phyloP scores from a whole-genome alignment of 2,797 vertebrate species.

The Sebastes cheni region DNA sequence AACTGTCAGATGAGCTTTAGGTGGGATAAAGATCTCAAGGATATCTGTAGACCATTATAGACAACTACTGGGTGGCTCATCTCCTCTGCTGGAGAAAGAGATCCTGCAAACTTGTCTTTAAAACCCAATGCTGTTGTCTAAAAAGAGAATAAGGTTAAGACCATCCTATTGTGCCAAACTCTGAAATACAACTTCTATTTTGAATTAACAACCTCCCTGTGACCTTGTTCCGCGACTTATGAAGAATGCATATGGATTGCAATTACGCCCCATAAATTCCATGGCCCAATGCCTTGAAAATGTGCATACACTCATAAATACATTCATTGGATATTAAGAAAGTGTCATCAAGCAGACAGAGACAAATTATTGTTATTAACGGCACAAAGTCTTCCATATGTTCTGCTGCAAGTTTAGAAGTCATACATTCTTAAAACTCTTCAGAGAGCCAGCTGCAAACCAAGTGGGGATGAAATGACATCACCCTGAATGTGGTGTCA shows the following conservation, averaged over 20 bases:
- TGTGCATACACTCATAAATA: slow-evolving; percentile 37
- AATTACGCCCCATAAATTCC: slow-evolving; percentile 17
- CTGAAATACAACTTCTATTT: slow-evolving; percentile 3
- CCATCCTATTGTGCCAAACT: neutral
- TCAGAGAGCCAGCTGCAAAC: neutral
- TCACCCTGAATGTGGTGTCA: neutral
- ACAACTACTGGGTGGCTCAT: neutral
- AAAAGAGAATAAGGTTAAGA: neutral
- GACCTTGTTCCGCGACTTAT: slow-evolving; percentile 36
- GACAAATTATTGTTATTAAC: slow-evolving; percentile 54
- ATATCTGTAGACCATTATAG: neutral
- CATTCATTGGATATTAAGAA: slow-evolving; percentile 44
- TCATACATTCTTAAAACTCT: neutral
- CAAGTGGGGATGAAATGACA: neutral
- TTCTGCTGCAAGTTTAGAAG: slow-evolving; percentile 10
- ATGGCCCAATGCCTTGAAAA: slow-evolving; percentile 25
- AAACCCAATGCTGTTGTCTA: neutral
- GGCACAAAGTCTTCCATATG: slow-evolving; percentile 21
- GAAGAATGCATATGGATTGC: slow-evolving; percentile 23
- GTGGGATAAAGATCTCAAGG: neutral
- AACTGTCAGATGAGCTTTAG: neutral
- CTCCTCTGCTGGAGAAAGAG: neutral
- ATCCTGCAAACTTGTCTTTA: neutral
- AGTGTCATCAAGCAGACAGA: slow-evolving; percentile 51
- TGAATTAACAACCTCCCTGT: neutral